A percentile compares a stretch with the other conserved stretches of the same genome.
These are phyloP conservation scores for Caranx ignobilis DNA, from an alignment of 2,113 vertebrate genomes.

Conservation along the genomic window DNA sequence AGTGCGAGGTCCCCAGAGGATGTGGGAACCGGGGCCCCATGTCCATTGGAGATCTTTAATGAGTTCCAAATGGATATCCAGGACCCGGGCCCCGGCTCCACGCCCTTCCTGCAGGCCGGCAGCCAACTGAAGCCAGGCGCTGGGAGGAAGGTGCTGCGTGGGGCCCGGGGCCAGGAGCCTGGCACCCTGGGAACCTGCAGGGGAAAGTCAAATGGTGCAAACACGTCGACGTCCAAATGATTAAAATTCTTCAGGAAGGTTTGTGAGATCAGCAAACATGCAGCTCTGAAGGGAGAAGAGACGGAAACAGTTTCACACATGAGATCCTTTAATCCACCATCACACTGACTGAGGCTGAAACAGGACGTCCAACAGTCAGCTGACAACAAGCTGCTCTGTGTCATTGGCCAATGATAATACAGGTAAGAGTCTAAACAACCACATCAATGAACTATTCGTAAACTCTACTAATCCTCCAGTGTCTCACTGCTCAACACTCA, in stretches of 20 bases:
- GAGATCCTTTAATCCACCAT: background rate
- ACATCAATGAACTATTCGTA: too few species aligned
- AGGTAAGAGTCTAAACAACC: too few species aligned
- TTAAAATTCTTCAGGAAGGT: constrained; percentile 29
- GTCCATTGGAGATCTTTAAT: constrained; percentile 78
- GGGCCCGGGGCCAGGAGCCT: background rate
- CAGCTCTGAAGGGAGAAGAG: background rate
- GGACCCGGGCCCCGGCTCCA: constrained; percentile 52
- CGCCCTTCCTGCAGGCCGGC: constrained; percentile 47
- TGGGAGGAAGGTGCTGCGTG: constrained; percentile 11
- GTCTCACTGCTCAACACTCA: too few species aligned
- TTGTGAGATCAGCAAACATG: constrained; percentile 18
- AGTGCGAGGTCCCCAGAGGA: constrained; percentile 64
- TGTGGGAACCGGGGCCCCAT: constrained; percentile 62
- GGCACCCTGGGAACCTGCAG: constrained; percentile 26
- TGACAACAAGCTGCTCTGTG: too few species aligned
- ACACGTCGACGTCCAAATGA: constrained; percentile 6
- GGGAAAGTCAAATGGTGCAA: constrained; percentile 10
- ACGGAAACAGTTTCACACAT: background rate
- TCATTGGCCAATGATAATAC: too few species aligned
- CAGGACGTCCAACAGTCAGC: too few species aligned
- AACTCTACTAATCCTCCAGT: too few species aligned
- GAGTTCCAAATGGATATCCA: constrained; percentile 83
- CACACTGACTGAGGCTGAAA: background rate
- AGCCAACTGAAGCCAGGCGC: constrained; percentile 24